Percentiles rank a stretch among this genome's conserved stretches.
These are phyloP conservation scores for Drosophila sp. DNA, from an alignment of 1,140 invertebrate species.

Conservation along the genomic window DNA sequence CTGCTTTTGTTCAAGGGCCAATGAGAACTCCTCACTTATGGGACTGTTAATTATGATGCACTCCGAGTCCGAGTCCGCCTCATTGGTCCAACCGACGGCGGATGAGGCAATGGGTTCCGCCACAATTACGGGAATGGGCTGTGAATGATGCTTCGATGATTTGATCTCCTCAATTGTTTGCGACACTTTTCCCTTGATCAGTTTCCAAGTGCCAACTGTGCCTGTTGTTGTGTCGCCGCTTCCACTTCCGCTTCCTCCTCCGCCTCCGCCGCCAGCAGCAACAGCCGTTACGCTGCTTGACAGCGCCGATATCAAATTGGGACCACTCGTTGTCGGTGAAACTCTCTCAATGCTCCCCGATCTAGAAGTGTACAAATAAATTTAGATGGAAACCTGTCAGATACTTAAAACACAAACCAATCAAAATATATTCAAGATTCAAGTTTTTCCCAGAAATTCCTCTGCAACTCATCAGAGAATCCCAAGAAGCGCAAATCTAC, in stretches of 20 bases:
- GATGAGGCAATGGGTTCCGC: constrained; percentile 40
- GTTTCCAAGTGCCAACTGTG: constrained; percentile 78
- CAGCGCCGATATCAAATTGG: constrained; percentile 64
- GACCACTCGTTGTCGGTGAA: constrained; percentile 70
- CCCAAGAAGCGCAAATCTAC: too few species aligned
- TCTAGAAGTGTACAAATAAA: constrained; percentile 49
- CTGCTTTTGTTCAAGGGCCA: constrained; percentile 47
- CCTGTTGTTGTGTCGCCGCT: constrained; percentile 34
- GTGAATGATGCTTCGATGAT: constrained; percentile 69
- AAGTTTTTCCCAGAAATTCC: not conserved
- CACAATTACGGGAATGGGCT: constrained; percentile 64
- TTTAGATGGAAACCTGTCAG: constrained; percentile 29
- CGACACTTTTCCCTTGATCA: constrained; percentile 83
- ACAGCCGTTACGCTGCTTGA: constrained; percentile 50
- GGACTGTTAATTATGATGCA: constrained; percentile 69
- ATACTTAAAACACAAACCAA: not conserved
- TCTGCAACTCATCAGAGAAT: too few species aligned
- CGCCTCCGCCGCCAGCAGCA: constrained; percentile 15
- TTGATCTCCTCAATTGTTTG: constrained; percentile 84
- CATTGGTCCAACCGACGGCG: constrained; percentile 59
- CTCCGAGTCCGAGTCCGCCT: constrained; percentile 75
- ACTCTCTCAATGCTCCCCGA: constrained; percentile 77
- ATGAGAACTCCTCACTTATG: constrained; percentile 63
- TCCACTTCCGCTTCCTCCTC: not conserved
- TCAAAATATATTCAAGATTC: too few species aligned